Evolutionary conservation across 1,140 invertebrate species (phyloP).

Genomic region (Amphibalanus amphitrite): DNA sequence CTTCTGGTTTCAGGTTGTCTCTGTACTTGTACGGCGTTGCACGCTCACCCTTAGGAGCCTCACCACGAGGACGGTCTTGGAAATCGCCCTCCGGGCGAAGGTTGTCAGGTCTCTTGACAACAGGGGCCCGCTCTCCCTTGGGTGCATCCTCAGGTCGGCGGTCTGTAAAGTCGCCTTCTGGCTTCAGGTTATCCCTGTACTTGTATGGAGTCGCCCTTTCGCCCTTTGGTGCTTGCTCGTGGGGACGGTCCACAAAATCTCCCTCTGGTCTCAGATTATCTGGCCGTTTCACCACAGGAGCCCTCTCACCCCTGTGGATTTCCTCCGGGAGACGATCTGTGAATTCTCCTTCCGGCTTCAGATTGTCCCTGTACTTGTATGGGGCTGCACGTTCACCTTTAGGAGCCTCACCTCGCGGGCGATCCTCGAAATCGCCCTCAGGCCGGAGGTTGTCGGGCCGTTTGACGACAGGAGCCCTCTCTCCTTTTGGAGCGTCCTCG

Average conservation of each 20-base stretch:
- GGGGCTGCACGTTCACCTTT: constrained; percentile 18
- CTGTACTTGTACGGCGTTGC: constrained; percentile 19
- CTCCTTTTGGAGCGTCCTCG: constrained; percentile 15
- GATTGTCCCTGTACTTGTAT: constrained; percentile 20
- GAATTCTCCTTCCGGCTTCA: constrained; percentile 23
- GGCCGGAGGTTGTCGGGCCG: constrained; percentile 34
- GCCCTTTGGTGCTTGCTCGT: constrained; percentile 8
- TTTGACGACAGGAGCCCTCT: constrained; percentile 10
- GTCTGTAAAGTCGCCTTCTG: constrained; percentile 23
- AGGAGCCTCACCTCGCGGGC: constrained; percentile 21
- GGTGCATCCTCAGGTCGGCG: constrained; percentile 15
- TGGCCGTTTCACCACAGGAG: constrained; percentile 9
- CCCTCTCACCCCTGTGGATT: constrained; percentile 16
- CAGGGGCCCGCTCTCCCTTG: constrained; percentile 8
- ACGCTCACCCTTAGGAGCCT: constrained; percentile 21
- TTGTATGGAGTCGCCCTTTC: constrained; percentile 23
- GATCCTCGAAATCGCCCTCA: constrained; percentile 34
- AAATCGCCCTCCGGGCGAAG: constrained; percentile 36
- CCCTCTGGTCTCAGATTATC: constrained; percentile 14
- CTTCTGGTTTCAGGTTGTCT: constrained; percentile 20
- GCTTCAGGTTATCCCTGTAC: constrained; percentile 33
- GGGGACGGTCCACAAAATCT: constrained; percentile 13
- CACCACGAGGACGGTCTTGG: constrained; percentile 22
- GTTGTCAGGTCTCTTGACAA: constrained; percentile 31
- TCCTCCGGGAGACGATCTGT: constrained; percentile 26